Base-by-base conservation (phyloP, 2,797 vertebrate genomes). In the Sebastes hubbsi region DNA sequence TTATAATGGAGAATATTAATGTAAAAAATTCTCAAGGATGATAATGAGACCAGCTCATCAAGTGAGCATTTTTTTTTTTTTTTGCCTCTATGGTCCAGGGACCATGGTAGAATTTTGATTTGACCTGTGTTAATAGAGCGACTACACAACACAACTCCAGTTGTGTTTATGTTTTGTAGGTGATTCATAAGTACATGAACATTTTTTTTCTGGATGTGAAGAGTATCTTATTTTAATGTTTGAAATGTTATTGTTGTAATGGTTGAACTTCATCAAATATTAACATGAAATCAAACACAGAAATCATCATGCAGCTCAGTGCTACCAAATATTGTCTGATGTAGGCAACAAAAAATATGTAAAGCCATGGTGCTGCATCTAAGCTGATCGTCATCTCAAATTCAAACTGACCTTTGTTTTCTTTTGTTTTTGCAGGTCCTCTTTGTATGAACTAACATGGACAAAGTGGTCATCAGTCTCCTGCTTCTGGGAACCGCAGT, bases 401-500 rank as follows among this genome's bases (percentile, higher is more conserved):
- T 70, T 62, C 29, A 54, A 72, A 65, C 32, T 69, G 6, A 69
- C 63, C 2, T 4, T 70, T 80, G 0, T 80, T 70, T 80, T 74
- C 5, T 63, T 60, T 77, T 87, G 18, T 70, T 72, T 81, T 77
- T 68, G 11, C 94, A 99, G 98, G 96, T 95, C 75, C 93, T 85
- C 88, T 83, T 83, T 87, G 93, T 88, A 85, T 96, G 95, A 97
- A 96, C 94, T 97, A 99, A 96, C 96, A 99, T 99, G 98, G 98
- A 99, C 97, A 98, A 97, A 94, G 95, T 98, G 96, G 95, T 99
- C 95, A 96, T 96, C 89, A 91, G 97, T 93, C 95, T 99, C 96
- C 96, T 99, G 94, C 94, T 98, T 77, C 96, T 99, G 97, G 98
- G 97, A 97, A 97, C 97, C 91, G 95, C 96, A 90, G 94, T 97